Conservation (phyloP, 1,140 invertebrate genomes). For the Lepidurus apus region DNA sequence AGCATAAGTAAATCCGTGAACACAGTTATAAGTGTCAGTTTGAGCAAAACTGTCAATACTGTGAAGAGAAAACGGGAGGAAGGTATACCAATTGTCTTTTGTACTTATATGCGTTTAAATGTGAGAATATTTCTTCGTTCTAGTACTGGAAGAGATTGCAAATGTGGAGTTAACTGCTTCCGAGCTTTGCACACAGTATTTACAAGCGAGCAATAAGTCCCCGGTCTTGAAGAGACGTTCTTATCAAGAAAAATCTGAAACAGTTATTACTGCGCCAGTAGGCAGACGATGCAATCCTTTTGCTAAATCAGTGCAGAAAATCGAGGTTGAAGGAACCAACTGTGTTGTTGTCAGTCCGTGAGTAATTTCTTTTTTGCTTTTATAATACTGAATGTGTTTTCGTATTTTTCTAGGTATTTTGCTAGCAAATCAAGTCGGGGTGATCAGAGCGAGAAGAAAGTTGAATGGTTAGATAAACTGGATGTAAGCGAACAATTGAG, state of each 20-base stretch:
- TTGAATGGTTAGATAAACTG: background rate
- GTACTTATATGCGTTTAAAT: background rate
- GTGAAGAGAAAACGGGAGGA: background rate
- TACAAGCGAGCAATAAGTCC: background rate
- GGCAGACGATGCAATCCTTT: background rate
- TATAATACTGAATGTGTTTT: background rate
- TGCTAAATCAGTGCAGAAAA: background rate
- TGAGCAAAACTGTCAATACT: background rate
- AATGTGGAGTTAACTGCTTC: background rate
- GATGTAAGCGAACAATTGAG: background rate
- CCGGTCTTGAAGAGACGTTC: background rate
- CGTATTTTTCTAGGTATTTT: background rate
- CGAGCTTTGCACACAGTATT: background rate
- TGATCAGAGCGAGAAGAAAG: background rate
- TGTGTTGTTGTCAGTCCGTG: background rate
- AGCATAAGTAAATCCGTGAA: background rate
- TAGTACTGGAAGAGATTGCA: constrained; percentile 1
- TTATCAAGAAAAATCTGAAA: background rate
- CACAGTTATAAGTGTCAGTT: background rate
- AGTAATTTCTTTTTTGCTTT: background rate
- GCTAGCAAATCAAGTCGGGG: background rate
- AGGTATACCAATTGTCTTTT: background rate
- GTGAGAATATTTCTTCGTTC: background rate
- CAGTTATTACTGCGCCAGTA: background rate
- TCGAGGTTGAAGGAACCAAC: background rate